Percentiles rank a stretch among this genome's conserved stretches.
Evolutionary conservation across 2,797 vertebrate species (phyloP).

Genomic region (Eurystomus glaucurus): DNA sequence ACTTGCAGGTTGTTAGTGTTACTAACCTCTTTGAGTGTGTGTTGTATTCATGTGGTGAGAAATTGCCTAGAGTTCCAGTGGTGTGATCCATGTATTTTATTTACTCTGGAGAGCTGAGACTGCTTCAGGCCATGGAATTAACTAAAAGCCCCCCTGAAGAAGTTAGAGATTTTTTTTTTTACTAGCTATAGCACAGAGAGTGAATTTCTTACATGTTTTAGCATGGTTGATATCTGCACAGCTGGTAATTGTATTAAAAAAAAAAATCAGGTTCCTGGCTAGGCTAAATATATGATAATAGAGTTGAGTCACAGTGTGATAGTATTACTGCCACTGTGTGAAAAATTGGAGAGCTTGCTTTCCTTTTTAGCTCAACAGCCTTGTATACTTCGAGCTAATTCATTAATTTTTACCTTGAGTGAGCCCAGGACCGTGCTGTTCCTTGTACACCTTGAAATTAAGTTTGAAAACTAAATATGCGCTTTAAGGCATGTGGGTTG

Average conservation of each 20-base stretch:
- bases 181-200: not conserved
- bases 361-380: not conserved
- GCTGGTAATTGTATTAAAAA: not conserved
- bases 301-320: not conserved
- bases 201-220: not conserved
- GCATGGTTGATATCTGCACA: not conserved
- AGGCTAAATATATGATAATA: not conserved
- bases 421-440: not conserved
- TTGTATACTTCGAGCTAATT: not conserved
- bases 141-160: not conserved
- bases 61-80: not conserved
- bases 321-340: not conserved
- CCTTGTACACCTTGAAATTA: not conserved
- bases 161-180: not conserved
- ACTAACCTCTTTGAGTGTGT: not conserved
- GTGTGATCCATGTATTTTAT: not conserved
- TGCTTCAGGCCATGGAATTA: not conserved
- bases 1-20: not conserved
- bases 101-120: not conserved
- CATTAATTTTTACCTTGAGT: not conserved
- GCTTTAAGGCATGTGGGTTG: not conserved
- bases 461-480: not conserved
- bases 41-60: not conserved
- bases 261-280: not conserved
- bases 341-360: not conserved